Evolutionary conservation across 92 coral and sea anemone species (phyloP).

Genomic region (Epizoanthus ramosus): DNA sequence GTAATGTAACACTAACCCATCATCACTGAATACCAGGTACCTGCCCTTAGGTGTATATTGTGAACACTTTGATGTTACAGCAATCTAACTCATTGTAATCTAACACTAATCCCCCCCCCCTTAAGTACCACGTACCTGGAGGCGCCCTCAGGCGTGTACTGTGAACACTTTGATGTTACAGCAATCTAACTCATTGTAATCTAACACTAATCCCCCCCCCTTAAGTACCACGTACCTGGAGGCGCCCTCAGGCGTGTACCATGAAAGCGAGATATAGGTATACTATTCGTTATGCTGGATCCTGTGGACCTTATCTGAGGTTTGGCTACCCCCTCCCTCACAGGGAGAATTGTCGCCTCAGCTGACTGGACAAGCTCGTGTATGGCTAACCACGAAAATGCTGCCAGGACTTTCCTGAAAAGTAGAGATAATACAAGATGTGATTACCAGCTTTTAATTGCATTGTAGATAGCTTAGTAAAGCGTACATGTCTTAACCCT

Average conservation of each 20-base stretch:
- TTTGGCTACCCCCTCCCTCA: conserved; percentile 89
- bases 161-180: conserved; percentile 39
- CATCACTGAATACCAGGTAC: conserved; percentile 24
- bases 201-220: neutral
- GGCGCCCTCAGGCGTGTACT: conserved; percentile 69
- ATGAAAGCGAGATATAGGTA: conserved; percentile 72
- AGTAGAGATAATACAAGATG: neutral
- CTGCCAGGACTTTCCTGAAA: conserved; percentile 72
- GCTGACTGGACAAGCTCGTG: conserved; percentile 85
- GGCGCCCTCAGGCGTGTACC: conserved; percentile 73
- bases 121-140: conserved; percentile 60
- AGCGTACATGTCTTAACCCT: neutral
- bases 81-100: neutral
- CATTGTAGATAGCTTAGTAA: neutral
- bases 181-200: neutral
- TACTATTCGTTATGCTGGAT: conserved; percentile 72
- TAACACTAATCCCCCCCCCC: neutral
- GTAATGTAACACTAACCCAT: neutral
- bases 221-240: conserved; percentile 59
- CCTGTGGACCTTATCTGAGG: conserved; percentile 93
- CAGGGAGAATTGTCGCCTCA: conserved; percentile 86
- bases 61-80: conserved; percentile 24
- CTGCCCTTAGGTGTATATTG: conserved; percentile 72
- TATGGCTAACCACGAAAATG: conserved; percentile 86
- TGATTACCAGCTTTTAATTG: neutral